Evolutionary conservation across 2,797 vertebrate genomes (phyloP).

Genomic region (Typhlichthys subterraneus): DNA sequence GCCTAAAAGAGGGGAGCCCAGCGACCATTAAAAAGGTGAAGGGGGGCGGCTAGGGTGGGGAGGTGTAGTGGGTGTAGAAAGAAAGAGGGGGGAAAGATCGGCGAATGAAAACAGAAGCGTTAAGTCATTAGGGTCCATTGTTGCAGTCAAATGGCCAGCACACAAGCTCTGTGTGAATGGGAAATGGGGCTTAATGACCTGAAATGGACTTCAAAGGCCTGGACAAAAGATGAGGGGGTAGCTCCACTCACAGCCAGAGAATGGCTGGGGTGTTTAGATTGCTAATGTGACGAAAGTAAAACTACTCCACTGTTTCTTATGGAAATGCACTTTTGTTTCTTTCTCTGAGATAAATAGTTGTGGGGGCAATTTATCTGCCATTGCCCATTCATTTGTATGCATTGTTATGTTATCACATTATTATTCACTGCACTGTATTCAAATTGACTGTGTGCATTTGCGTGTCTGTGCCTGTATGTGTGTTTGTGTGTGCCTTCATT

Average conservation of each 20-base stretch:
- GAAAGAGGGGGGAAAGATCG: constrained; percentile 60
- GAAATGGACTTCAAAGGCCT: constrained; percentile 81
- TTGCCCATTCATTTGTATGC: constrained; percentile 47
- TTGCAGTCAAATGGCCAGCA: constrained; percentile 78
- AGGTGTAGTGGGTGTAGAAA: constrained; percentile 65
- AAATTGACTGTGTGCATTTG: constrained; percentile 15
- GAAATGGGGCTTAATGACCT: constrained; percentile 83
- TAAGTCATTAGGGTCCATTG: constrained; percentile 83
- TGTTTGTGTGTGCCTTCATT: constrained; percentile 15
- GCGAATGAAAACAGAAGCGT: constrained; percentile 83
- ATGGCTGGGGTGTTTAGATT: constrained; percentile 71
- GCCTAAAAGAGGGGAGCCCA: constrained; percentile 69
- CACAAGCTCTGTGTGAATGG: constrained; percentile 79
- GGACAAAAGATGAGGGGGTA: constrained; percentile 73
- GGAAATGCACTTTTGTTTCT: constrained; percentile 41
- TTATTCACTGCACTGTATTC: constrained; percentile 41
- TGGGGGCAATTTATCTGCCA: constrained; percentile 44
- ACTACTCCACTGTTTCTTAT: constrained; percentile 57
- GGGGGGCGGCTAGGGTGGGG: constrained; percentile 56
- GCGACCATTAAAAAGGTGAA: constrained; percentile 73
- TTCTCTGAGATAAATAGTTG: constrained; percentile 44
- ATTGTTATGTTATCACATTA: constrained; percentile 41
- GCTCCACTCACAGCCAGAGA: constrained; percentile 73
- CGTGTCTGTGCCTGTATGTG: constrained; percentile 2
- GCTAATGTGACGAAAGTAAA: constrained; percentile 73